Conservation (phyloP, 1,140 invertebrate species). For the Chironomus tepperi region DNA sequence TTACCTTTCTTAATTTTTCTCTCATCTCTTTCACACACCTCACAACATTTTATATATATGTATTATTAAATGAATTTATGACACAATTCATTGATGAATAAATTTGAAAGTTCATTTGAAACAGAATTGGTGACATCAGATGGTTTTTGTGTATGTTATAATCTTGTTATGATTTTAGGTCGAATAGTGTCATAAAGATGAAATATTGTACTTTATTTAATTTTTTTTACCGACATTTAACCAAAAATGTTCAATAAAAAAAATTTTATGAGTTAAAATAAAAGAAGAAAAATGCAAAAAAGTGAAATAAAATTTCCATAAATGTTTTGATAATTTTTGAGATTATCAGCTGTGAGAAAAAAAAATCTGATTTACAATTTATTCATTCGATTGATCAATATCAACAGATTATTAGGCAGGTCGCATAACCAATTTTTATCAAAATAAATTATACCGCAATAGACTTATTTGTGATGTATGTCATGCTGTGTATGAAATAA, state of each 20-base stretch:
- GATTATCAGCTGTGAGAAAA: no score
- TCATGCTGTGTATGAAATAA: background rate
- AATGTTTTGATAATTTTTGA: no score
- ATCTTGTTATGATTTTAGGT: background rate
- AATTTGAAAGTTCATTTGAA: constrained; percentile 2
- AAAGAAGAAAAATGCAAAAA: no score
- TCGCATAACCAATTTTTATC: background rate
- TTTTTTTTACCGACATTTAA: no score
- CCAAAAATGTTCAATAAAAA: no score
- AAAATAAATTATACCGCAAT: background rate
- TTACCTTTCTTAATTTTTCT: constrained; percentile 8
- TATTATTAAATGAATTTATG: constrained; percentile 10
- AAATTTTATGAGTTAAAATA: no score
- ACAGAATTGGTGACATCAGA: background rate
- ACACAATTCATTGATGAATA: constrained; percentile 4
- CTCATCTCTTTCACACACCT: background rate
- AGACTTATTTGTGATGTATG: background rate
- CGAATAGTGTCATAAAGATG: background rate
- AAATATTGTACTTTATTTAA: background rate
- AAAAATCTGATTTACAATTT: background rate
- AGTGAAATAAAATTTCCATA: no score
- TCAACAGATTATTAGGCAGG: background rate
- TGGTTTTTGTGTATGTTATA: background rate
- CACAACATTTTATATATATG: constrained; percentile 5
- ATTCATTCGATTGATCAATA: constrained; percentile 8